These are phyloP conservation scores for Drosophila pallidifrons DNA, from an alignment of 1,140 invertebrate genomes.

Conservation along the genomic window DNA sequence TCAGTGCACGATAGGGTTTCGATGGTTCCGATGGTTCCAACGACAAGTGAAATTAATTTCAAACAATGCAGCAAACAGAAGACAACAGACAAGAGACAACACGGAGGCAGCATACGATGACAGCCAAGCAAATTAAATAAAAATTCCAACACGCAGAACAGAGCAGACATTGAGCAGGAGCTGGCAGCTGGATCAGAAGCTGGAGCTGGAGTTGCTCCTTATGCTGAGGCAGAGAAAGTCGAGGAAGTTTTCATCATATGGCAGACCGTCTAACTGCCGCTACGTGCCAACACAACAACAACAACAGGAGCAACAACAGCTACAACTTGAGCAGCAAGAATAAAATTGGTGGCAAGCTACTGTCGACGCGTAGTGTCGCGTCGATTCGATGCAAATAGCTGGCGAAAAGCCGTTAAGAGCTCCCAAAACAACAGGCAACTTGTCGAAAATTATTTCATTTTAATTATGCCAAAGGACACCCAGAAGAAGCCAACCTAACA, in stretches of 20 bases:
- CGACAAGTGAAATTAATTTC: slow-evolving; percentile 82
- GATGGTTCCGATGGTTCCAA: slow-evolving; percentile 34
- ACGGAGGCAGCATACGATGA: slow-evolving; percentile 36
- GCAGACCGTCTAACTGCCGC: slow-evolving; percentile 48
- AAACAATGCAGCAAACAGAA: slow-evolving; percentile 79
- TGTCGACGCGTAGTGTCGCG: slow-evolving; percentile 7
- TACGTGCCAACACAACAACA: slow-evolving; percentile 28
- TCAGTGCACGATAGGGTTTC: slow-evolving; percentile 25
- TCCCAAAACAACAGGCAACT: slow-evolving; percentile 61
- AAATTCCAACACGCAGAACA: slow-evolving; percentile 72
- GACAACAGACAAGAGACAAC: slow-evolving; percentile 55
- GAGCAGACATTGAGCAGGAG: slow-evolving; percentile 31
- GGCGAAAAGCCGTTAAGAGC: slow-evolving; percentile 49
- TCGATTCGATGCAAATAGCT: slow-evolving; percentile 42
- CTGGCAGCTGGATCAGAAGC: background rate
- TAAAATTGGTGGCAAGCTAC: slow-evolving; percentile 21
- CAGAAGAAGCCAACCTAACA: background rate
- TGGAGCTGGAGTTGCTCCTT: background rate
- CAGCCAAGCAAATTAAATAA: slow-evolving; percentile 76
- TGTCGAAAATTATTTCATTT: slow-evolving; percentile 82
- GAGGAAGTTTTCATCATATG: slow-evolving; percentile 52
- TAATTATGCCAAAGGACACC: slow-evolving; percentile 75
- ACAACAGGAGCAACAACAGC: background rate
- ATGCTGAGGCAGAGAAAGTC: background rate
- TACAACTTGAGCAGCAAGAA: background rate